Evolutionary conservation across 2,797 vertebrate species (phyloP).

Genomic region (Pelobates cultripes): DNA sequence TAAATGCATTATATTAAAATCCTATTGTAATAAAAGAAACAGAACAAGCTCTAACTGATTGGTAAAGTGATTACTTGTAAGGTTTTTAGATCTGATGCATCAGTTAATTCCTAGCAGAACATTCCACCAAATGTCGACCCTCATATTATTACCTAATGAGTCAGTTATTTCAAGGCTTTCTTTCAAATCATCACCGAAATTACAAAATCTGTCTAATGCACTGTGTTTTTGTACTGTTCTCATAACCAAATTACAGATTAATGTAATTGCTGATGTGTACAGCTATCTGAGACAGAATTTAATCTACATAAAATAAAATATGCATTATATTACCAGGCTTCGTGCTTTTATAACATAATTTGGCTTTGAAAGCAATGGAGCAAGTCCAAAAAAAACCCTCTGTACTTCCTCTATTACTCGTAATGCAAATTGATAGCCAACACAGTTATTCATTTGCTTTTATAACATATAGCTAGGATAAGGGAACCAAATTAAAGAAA

Average conservation of each 20-base stretch:
- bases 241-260: slow-evolving; percentile 54
- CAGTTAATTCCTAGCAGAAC: too few species aligned
- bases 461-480: too few species aligned
- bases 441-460: too few species aligned
- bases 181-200: slow-evolving; percentile 48
- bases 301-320: slow-evolving; percentile 59
- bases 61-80: neutral
- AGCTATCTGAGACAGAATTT: slow-evolving; percentile 56
- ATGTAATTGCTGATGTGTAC: slow-evolving; percentile 62
- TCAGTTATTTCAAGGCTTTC: slow-evolving; percentile 24
- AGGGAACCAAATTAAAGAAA: too few species aligned
- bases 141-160: slow-evolving; percentile 32
- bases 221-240: slow-evolving; percentile 45
- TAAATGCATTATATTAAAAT: too few species aligned
- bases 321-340: slow-evolving; percentile 48
- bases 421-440: too few species aligned
- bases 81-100: neutral
- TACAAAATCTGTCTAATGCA: slow-evolving; percentile 56
- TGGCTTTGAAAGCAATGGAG: neutral
- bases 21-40: too few species aligned
- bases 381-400: too few species aligned
- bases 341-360: neutral
- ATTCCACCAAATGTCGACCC: slow-evolving; percentile 33
- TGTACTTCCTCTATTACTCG: too few species aligned
- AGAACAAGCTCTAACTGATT: neutral